Base-by-base conservation (phyloP, 2,797 vertebrate genomes). In the Mallotus villosus region DNA sequence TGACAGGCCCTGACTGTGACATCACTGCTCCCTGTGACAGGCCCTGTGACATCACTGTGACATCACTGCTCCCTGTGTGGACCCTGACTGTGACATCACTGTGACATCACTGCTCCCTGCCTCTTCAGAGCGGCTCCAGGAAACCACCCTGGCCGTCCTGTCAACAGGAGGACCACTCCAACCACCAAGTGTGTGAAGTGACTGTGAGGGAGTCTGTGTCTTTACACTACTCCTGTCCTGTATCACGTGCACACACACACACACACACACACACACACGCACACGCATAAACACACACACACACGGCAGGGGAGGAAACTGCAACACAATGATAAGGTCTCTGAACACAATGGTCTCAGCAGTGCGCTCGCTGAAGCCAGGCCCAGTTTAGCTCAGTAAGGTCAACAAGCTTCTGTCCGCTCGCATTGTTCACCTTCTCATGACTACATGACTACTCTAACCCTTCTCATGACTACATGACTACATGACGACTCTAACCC, bases 241-340 rank as follows among this genome's bases (percentile, higher is more conserved):
- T 74, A 71, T 69, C 41, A 68, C 74, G 21, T 74, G 77, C 81
- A 81, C 51, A 78, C 79, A 79, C 81, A 73, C 81, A 81, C 81
- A 72, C 79, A 49, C 80, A 81, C 51, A 78, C 76, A 79, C 81
- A 81, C 37, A 77, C 78, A 79, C 81, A 72, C 82, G 80, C 81
- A 73, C 78, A 41, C 84, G 78, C 25, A 63, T 51, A 46, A 62
- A 65, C 53, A 46, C 19, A 29, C 49, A 55, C 49, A 57, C 66
- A 12, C 24, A 60, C 4, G 65, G 81, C 79, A 60, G 79, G 79
- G 92, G 85, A 93, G 93, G 93, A 94, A 94, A 83, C 92, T 94
- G 92, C 86, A 90, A 84, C 87, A 92, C 90, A 91, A 91, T 93
- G 93, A 93, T 93, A 93, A 93, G 91, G 81, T 86, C 80, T 87